A percentile compares a stretch with the other conserved stretches of the same genome.
These are phyloP conservation scores for Glareola pratincola DNA, from an alignment of 2,113 vertebrate genomes.

Conservation along the genomic window DNA sequence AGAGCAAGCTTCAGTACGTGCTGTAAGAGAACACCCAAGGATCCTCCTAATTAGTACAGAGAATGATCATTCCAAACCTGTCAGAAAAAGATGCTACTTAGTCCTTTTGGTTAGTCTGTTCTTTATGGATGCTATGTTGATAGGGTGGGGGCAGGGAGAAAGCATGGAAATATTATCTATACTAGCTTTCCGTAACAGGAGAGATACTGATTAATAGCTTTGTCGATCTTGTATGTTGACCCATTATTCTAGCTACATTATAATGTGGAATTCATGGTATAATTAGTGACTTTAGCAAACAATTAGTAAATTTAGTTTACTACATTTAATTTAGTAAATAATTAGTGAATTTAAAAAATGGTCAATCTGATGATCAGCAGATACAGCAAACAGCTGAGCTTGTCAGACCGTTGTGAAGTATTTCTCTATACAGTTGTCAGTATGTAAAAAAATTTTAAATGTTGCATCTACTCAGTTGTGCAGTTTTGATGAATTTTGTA, in stretches of 20 bases:
- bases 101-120: background rate
- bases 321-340: background rate
- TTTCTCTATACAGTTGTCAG: background rate
- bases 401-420: background rate
- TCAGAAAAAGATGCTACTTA: background rate
- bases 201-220: background rate
- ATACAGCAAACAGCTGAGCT: background rate
- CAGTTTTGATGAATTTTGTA: background rate
- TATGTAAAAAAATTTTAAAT: background rate
- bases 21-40: background rate
- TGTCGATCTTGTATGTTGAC: rapidly evolving
- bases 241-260: background rate
- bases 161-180: background rate
- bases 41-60: background rate
- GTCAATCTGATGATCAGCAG: background rate
- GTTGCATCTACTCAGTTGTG: background rate
- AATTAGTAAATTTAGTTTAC: background rate
- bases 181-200: background rate
- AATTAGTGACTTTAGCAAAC: background rate
- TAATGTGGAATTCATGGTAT: background rate
- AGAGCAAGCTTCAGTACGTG: background rate
- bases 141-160: background rate
- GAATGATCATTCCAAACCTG: background rate
- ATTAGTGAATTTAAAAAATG: background rate
- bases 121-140: background rate